Base-by-base conservation (phyloP, 2,888 invertebrate genomes). In the Caenorhabditis afra region DNA sequence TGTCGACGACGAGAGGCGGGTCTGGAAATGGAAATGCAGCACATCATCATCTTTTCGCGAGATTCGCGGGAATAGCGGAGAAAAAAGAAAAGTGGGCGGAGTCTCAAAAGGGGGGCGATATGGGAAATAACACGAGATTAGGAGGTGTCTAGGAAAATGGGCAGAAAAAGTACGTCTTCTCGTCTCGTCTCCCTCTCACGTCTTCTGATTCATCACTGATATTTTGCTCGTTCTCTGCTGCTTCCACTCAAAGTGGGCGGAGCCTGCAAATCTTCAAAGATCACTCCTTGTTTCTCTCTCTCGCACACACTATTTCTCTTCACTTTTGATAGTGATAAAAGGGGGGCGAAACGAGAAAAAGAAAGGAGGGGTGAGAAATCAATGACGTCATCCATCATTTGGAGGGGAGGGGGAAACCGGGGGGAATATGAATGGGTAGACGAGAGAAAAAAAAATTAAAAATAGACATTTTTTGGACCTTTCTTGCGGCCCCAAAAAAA, bases 211-310 rank as follows among this genome's bases (percentile, higher is more conserved):
- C 49, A 55, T 23, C 29, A 5, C 29, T 73, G 64, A 22, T 58
- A 64, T 50, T 64, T 50, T 73, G 64, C 18, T 73, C 64, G 16
- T 52, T 73, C 73, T 73, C 18, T 73, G 64, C 8, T 29, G 18
- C 37, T 53, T 47, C 35, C 53, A 22, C 14, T 37, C 3, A 44
- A 50, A 59, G 18, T 22, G 20, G 67, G 59, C 58, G 59, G 50
- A n/a, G 50, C 50, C 29, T 68, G 44, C 41, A n/a, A 29, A 68
- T 50, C 58, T 68, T 68, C 58, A 68, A 68, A 68, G 59, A 59
- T 47, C 67, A 41, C 23, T 41, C 29, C 35, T 20, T 5, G 5
- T 49, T 37, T 58, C 50, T 12, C 45, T 14, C 12, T 10, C 7
- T 11, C 45, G 59, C 59, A 59, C 52, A 44, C 47, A n/a, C 59